Base-by-base conservation (phyloP, 1,140 invertebrate genomes). In the Drosophila grimshawi region DNA sequence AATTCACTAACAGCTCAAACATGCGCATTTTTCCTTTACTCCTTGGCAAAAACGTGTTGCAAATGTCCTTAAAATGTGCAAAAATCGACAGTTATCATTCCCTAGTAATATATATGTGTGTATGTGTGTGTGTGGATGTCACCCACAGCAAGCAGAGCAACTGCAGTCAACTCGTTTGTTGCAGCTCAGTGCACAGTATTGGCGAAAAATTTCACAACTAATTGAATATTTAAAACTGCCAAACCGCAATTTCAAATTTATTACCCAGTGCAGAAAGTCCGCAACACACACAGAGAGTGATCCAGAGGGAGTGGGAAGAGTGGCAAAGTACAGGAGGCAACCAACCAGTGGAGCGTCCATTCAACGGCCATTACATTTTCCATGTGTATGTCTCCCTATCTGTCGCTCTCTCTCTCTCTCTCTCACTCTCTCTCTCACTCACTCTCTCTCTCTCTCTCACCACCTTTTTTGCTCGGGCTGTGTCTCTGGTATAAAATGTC, bases 171-270 rank as follows among this genome's bases (percentile, higher is more conserved):
- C 62, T 74, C 68, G 73, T 82, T 68, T 52, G 57, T 65, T 46
- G 46, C 37, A 33, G 41, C 67, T 65, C 41, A 37, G 52, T 57
- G 63, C 67, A 29, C n/a, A 33, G 63, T 63, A 57, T 52, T 64
- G 80, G 65, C 59, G 72, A 88, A 85, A 89, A 90, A 90, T 85
- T 89, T 81, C 71, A 89, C 86, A 90, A 90, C 86, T 90, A 90
- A 90, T 90, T 90, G 86, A 90, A 90, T 90, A 90, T 90, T 90
- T 90, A 90, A 90, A 90, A 90, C 81, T 90, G 86, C 81, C 86
- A 86, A 90, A 77, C 86, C 86, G 70, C 90, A 91, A 91, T 90
- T 92, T 91, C 85, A 91, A 91, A 91, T 91, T 91, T 91, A 91
- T 91, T 91, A 80, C 83, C 88, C 81, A 77, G 60, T 66, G 73